A percentile compares a stretch with the other conserved stretches of the same genome.
Conservation (phyloP, 2,797 vertebrate genomes). For the Pogonophryne albipinna region DNA sequence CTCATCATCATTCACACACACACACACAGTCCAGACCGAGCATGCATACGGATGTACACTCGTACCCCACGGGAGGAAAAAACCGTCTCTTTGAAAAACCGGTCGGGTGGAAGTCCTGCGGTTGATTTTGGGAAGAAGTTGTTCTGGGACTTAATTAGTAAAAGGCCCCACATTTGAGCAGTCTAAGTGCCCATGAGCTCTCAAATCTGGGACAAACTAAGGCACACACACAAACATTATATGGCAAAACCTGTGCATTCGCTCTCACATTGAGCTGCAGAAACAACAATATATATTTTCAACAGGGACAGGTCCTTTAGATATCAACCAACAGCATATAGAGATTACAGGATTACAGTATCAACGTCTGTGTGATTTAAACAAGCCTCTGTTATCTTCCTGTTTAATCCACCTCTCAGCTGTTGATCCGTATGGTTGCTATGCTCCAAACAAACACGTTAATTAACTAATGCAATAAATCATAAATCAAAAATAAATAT, state of each 20-base stretch:
- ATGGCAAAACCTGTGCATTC: not conserved
- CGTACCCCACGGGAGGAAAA: slow-evolving; percentile 19
- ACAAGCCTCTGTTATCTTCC: not conserved
- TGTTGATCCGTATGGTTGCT: not conserved
- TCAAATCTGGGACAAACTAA: slow-evolving; percentile 74
- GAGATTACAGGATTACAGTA: slow-evolving; percentile 3
- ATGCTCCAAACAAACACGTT: not conserved
- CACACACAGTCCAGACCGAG: not conserved
- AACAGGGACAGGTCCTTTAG: not conserved
- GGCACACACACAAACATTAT: not conserved
- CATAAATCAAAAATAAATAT: not conserved
- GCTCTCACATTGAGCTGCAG: not conserved
- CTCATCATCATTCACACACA: not conserved
- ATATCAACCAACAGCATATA: not conserved
- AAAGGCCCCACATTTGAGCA: slow-evolving; percentile 58
- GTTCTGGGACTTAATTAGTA: slow-evolving; percentile 82
- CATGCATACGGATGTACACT: slow-evolving; percentile 12
- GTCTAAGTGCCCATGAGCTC: slow-evolving; percentile 72
- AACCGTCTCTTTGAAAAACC: slow-evolving; percentile 63
- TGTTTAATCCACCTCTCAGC: not conserved
- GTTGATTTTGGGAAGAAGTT: slow-evolving; percentile 65
- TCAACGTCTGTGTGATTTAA: not conserved
- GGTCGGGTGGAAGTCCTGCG: slow-evolving; percentile 71
- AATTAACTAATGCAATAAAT: not conserved
- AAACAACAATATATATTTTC: slow-evolving; percentile 9